These are phyloP conservation scores for Aphyosemion australe DNA, from an alignment of 2,113 vertebrate species.

Conservation along the genomic window DNA sequence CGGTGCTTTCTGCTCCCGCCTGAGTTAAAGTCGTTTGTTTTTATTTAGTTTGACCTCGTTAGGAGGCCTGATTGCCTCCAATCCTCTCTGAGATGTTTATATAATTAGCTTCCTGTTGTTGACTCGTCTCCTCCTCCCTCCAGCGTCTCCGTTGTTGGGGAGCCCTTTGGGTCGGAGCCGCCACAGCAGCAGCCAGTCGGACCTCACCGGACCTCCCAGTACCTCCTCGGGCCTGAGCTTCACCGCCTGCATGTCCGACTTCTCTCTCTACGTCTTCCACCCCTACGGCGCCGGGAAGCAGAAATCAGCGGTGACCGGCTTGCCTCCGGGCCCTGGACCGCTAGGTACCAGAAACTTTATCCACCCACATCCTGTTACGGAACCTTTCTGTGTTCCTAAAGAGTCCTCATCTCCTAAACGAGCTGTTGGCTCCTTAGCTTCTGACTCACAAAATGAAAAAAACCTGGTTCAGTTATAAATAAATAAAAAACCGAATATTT, in stretches of 20 bases:
- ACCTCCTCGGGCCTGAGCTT: constrained; percentile 97
- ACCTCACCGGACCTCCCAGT: constrained; percentile 86
- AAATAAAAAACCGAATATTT: too few species aligned
- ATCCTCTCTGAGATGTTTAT: too few species aligned
- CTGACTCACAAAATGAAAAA: too few species aligned
- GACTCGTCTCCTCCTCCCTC: constrained; percentile 3
- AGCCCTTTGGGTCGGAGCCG: constrained; percentile 92
- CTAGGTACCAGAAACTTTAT: constrained; percentile 79
- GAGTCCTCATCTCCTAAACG: too few species aligned
- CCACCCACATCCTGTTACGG: background rate
- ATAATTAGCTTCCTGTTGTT: too few species aligned
- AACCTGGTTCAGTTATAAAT: too few species aligned
- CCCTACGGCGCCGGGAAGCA: constrained; percentile 98
- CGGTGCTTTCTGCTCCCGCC: background rate
- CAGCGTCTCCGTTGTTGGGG: constrained; percentile 86
- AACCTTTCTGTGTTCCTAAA: background rate
- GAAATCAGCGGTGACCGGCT: constrained; percentile 88
- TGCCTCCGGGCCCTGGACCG: constrained; percentile 86
- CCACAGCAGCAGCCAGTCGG: constrained; percentile 97
- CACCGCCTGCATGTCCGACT: constrained; percentile 98
- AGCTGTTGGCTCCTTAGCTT: too few species aligned
- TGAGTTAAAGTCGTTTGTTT: background rate
- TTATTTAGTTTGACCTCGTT: background rate
- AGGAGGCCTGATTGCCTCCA: too few species aligned
- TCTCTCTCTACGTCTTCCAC: constrained; percentile 97